phyloP scores from a whole-genome alignment of 1,140 invertebrate species.

The Belonocnema kinseyi region DNA sequence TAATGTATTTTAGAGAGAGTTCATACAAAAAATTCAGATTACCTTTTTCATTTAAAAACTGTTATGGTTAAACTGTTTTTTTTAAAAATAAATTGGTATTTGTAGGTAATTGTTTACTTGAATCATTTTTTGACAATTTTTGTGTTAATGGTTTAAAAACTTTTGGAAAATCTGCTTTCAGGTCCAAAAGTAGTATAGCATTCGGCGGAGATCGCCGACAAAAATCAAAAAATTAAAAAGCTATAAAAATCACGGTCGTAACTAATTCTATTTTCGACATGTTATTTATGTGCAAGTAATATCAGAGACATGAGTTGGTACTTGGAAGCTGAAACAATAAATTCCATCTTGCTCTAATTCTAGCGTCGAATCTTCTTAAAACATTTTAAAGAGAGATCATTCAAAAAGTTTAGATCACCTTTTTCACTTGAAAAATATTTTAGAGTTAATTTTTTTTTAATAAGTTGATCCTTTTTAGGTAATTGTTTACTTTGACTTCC shows the following conservation, averaged over 20 bases:
- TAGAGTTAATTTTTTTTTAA: too few relatives aligned
- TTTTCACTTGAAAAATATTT: background rate
- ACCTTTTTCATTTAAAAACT: background rate
- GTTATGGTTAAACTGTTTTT: background rate
- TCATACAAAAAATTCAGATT: background rate
- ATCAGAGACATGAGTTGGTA: background rate
- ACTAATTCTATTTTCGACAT: background rate
- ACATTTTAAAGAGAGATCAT: background rate
- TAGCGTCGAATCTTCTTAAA: background rate
- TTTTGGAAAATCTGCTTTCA: too few relatives aligned
- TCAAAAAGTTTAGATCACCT: background rate
- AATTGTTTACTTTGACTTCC: too few relatives aligned
- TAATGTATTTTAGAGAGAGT: background rate
- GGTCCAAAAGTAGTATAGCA: too few relatives aligned
- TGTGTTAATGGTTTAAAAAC: too few relatives aligned
- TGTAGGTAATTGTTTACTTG: too few relatives aligned
- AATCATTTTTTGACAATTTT: too few relatives aligned
- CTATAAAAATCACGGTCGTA: too few relatives aligned
- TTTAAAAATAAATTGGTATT: too few relatives aligned
- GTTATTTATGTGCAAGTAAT: background rate
- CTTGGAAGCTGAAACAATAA: constrained; percentile 5
- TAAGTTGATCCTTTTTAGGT: too few relatives aligned
- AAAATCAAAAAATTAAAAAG: too few relatives aligned
- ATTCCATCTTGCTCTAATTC: background rate
- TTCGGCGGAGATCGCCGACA: too few relatives aligned